Base-by-base conservation (phyloP, 2,888 invertebrate species). In the Anarsia innoxiella region DNA sequence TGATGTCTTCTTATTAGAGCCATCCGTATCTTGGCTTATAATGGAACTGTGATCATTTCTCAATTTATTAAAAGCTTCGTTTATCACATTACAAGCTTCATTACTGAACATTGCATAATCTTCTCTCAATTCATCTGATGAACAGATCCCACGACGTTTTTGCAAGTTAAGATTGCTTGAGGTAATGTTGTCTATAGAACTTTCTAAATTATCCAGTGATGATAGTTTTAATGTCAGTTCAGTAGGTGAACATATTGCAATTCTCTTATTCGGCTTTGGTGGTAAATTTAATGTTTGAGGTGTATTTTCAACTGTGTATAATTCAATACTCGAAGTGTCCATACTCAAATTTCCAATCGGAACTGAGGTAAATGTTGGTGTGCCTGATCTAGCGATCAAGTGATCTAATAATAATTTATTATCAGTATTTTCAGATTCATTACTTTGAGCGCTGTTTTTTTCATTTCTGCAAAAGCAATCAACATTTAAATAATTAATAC, bases 101-200 rank as follows among this genome's bases (percentile, higher is more conserved):
- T 80, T 41, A 49, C 73, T 73, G 19, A 77, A 51, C 51, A 77
- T 74, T 10, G 66, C 66, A 34, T 82, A 66, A 46, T 76, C 73
- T 31, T 80, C 69, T 48, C 76, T 74, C 10, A 88, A 56, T 44
- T 86, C 86, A 51, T 82, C 86, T 9, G 87, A 78, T 1, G 87
- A 86, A 56, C 87, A 88, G 49, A 88, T 88, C 4, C 87, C 88
- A 37, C 88, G 70, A 2, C 88, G 77, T 60, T 87, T 88, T 51
- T 87, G 84, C 28, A 82, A 65, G 44, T 79, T 80, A 26, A 86
- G 49, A 44, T 70, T 80, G 41, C 67, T 72, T 1, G 77, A 63
- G 12, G 82, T 80, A 28, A 85, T 75, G 62, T 80, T 78, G 46
- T 83, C 80, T 37, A 83, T 77, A 4, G 83, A 80, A 42, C 80